Evolutionary conservation across 2,797 vertebrate species (phyloP).

Genomic region (Alcedo atthis): DNA sequence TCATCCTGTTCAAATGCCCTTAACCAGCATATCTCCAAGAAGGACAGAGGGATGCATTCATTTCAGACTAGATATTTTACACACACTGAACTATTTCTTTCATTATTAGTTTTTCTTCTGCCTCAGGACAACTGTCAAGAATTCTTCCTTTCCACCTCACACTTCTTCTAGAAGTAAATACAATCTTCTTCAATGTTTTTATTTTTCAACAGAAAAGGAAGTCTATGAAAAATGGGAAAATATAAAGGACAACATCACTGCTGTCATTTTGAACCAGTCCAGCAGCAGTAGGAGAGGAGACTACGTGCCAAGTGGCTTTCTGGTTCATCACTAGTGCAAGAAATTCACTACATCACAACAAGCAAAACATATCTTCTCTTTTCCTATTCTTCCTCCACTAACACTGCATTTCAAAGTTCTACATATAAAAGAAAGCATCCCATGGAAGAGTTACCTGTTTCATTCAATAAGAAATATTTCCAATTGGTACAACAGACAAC

Average conservation of each 20-base stretch:
- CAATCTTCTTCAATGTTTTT: neutral
- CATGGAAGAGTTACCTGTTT: neutral
- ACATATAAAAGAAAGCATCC: neutral
- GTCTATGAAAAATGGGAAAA: constrained; percentile 8
- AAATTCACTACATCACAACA: neutral
- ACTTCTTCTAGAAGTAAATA: constrained; percentile 31
- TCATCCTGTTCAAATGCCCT: constrained; percentile 31
- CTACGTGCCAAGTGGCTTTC: neutral
- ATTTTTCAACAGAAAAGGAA: constrained; percentile 17
- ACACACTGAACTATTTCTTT: constrained; percentile 58
- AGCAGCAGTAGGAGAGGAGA: neutral
- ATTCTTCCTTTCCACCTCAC: constrained; percentile 34
- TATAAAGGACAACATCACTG: constrained; percentile 27
- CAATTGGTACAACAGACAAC: neutral
- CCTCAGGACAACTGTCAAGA: constrained; percentile 45
- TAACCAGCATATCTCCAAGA: neutral
- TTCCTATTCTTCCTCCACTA: neutral
- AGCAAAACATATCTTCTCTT: neutral
- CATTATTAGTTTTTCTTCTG: constrained; percentile 63
- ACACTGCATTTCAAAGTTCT: neutral
- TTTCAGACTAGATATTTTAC: constrained; percentile 52
- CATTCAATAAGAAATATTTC: neutral
- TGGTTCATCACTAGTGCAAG: neutral
- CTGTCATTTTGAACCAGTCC: constrained; percentile 44
- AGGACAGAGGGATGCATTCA: constrained; percentile 29